These are phyloP conservation scores for Microcebus griseorufus DNA, from an alignment of 2,113 vertebrate species.

Conservation along the genomic window DNA sequence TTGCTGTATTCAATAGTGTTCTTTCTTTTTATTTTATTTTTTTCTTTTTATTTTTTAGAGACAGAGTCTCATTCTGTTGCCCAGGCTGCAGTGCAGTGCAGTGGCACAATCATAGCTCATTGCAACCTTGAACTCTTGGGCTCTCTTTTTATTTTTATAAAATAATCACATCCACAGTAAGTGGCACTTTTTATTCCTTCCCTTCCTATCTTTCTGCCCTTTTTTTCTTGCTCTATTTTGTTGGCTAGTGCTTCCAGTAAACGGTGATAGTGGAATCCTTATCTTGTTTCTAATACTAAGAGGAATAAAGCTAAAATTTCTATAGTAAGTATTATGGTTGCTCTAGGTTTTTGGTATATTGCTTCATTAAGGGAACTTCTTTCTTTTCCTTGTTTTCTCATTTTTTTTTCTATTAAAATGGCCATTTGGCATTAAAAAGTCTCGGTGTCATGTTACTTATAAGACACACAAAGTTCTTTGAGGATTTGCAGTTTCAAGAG, in stretches of 20 bases:
- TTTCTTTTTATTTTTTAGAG: not conserved
- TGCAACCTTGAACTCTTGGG: no score
- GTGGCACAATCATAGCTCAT: no score
- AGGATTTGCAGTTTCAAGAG: not conserved
- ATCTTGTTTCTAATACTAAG: not conserved
- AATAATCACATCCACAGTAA: not conserved
- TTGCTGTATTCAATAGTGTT: not conserved
- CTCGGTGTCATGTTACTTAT: not conserved
- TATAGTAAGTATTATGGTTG: not conserved
- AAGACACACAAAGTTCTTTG: not conserved
- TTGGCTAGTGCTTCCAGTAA: not conserved
- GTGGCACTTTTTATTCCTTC: not conserved
- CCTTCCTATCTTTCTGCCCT: not conserved
- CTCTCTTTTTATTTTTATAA: not conserved
- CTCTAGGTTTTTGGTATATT: not conserved
- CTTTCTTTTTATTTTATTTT: no score
- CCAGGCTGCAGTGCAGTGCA: no score
- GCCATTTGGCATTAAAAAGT: not conserved
- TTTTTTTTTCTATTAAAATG: not conserved
- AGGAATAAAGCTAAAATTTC: not conserved
- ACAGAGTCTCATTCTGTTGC: no score
- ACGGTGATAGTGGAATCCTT: not conserved
- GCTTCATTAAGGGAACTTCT: not conserved
- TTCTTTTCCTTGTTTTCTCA: not conserved
- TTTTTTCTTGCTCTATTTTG: not conserved